Evolutionary conservation across 2,797 vertebrate species (phyloP).

Genomic region (Xiphorhynchus erythropygius): DNA sequence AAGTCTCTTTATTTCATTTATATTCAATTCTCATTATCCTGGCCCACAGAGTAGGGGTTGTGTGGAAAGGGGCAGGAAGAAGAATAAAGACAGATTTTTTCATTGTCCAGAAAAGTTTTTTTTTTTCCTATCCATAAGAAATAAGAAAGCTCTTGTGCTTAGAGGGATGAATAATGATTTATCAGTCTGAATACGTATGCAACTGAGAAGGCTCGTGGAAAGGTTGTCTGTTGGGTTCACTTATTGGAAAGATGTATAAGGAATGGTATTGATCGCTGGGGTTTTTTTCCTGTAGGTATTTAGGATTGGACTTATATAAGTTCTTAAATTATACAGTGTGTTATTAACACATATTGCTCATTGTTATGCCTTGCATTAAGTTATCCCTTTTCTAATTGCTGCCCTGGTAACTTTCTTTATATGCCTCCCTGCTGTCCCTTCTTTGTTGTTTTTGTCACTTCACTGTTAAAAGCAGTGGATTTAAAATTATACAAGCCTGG

Average conservation of each 20-base stretch:
- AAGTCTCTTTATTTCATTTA: background rate
- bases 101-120: background rate
- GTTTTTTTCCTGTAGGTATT: background rate
- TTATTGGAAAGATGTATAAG: background rate
- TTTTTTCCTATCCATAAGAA: background rate
- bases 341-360: background rate
- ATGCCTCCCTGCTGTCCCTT: background rate
- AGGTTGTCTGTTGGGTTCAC: background rate
- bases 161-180: background rate
- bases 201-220: background rate
- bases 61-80: background rate
- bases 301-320: background rate
- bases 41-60: background rate
- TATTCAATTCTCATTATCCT: background rate
- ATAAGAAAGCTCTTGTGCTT: background rate
- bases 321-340: background rate
- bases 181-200: background rate
- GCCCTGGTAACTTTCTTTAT: background rate
- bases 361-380: background rate
- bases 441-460: background rate
- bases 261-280: background rate
- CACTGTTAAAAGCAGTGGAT: background rate
- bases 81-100: background rate
- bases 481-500: background rate
- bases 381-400: background rate